These are phyloP conservation scores for Eucera pruinosa DNA, from an alignment of 2,888 invertebrate species.

Conservation along the genomic window DNA sequence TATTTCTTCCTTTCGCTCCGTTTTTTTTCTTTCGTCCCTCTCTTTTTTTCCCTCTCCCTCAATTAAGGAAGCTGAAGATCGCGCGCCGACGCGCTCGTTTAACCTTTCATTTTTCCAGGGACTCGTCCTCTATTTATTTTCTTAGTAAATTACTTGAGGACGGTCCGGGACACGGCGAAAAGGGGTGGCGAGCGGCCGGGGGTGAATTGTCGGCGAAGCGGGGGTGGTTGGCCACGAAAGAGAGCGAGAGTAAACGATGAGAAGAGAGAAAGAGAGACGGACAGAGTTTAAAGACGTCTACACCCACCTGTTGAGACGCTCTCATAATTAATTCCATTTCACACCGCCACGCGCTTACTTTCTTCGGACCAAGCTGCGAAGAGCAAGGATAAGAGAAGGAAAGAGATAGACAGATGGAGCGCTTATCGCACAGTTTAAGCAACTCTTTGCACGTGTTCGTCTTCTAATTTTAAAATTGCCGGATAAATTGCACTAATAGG, in stretches of 20 bases:
- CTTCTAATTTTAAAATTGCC: slow-evolving; percentile 1
- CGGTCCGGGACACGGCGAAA: slow-evolving; percentile 77
- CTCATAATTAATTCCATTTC: slow-evolving; percentile 84
- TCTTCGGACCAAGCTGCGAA: slow-evolving; percentile 62
- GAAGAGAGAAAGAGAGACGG: slow-evolving; percentile 49
- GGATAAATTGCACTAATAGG: background rate
- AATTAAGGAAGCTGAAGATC: slow-evolving; percentile 72
- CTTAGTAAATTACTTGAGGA: slow-evolving; percentile 83
- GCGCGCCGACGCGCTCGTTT: slow-evolving; percentile 75
- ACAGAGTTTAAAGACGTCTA: slow-evolving; percentile 80
- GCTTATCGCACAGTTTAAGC: slow-evolving; percentile 20
- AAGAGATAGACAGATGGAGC: slow-evolving; percentile 33
- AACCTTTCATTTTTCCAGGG: slow-evolving; percentile 76
- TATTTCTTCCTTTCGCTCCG: slow-evolving; percentile 38
- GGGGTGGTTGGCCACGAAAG: slow-evolving; percentile 35
- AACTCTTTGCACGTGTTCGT: slow-evolving; percentile 27
- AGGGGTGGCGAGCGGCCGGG: slow-evolving; percentile 70
- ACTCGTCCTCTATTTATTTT: slow-evolving; percentile 82
- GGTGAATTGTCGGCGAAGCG: slow-evolving; percentile 61
- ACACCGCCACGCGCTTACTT: slow-evolving; percentile 78
- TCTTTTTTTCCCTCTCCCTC: slow-evolving; percentile 56
- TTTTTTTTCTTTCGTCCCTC: slow-evolving; percentile 42
- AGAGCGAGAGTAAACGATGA: slow-evolving; percentile 30
- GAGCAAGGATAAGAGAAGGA: slow-evolving; percentile 42
- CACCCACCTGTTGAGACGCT: slow-evolving; percentile 83